These are phyloP conservation scores for Hylaeus anthracinus DNA, from an alignment of 1,140 invertebrate genomes.

Conservation along the genomic window DNA sequence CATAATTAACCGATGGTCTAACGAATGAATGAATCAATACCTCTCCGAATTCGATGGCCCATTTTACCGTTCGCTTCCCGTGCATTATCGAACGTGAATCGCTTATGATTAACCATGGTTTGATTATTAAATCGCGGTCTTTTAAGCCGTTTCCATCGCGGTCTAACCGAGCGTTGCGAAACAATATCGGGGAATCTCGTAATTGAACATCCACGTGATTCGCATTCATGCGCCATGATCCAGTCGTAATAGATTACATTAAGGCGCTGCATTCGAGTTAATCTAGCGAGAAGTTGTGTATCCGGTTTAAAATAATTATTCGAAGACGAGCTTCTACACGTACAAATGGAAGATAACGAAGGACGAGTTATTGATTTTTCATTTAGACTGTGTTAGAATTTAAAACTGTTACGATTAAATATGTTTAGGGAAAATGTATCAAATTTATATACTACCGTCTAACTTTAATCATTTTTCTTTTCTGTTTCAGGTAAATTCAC, in stretches of 20 bases:
- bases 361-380: no score
- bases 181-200: constrained; percentile 11
- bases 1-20: constrained; percentile 5
- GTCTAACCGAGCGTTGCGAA: not conserved
- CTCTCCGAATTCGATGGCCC: not conserved
- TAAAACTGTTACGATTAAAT: no score
- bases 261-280: constrained; percentile 5
- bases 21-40: constrained; percentile 9
- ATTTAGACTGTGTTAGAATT: no score
- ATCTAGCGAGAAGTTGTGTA: constrained; percentile 25
- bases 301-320: not conserved
- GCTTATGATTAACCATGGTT: not conserved
- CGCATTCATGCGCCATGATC: not conserved
- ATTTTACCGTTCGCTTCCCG: not conserved
- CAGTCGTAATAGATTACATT: constrained; percentile 32
- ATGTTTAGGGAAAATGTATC: no score
- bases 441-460: not conserved
- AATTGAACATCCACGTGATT: not conserved
- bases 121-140: no score
- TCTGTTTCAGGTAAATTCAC: constrained; percentile 49
- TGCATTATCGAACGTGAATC: not conserved
- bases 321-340: no score
- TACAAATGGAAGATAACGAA: no score
- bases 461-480: constrained; percentile 36
- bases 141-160: not conserved